These are phyloP conservation scores for Melanocharis versteri DNA, from an alignment of 2,113 vertebrate genomes.

Conservation along the genomic window DNA sequence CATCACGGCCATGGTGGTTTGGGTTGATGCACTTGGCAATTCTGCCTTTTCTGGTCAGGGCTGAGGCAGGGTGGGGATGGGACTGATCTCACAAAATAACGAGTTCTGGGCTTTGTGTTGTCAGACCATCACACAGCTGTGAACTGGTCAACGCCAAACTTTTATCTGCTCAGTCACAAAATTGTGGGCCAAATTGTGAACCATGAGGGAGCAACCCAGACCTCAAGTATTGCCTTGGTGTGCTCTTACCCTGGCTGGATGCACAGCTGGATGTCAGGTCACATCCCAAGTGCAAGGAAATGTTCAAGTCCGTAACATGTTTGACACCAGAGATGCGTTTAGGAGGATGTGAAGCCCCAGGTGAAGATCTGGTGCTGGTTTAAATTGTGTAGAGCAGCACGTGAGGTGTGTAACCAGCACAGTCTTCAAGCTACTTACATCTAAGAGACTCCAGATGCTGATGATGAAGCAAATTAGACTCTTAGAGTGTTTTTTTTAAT, in stretches of 20 bases:
- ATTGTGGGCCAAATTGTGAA: background rate
- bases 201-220: accelerated
- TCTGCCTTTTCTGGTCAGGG: background rate
- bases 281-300: background rate
- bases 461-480: background rate
- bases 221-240: background rate
- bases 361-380: background rate
- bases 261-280: background rate
- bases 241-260: background rate
- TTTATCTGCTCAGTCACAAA: accelerated
- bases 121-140: background rate
- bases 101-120: background rate
- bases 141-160: background rate
- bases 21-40: background rate
- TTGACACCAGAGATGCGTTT: background rate
- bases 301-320: background rate
- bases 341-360: background rate
- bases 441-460: background rate
- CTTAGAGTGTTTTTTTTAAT: background rate
- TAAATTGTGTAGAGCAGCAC: background rate
- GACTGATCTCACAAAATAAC: background rate
- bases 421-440: background rate
- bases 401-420: background rate
- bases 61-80: background rate
- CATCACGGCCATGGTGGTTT: accelerated